A percentile compares a stretch with the other conserved stretches of the same genome.
Conservation (phyloP, 2,888 invertebrate genomes). For the Drosophila prolongata region DNA sequence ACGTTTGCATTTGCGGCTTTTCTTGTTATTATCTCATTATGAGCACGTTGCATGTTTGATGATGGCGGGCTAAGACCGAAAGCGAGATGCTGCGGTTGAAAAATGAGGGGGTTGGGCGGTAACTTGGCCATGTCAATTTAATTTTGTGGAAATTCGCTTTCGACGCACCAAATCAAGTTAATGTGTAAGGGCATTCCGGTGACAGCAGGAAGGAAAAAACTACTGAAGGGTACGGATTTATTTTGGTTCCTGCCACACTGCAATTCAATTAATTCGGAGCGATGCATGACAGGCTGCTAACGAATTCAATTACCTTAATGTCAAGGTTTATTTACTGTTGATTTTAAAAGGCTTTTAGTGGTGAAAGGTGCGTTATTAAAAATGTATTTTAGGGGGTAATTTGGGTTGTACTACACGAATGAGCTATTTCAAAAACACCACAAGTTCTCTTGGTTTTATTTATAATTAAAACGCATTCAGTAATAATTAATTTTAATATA, state of each 20-base stretch:
- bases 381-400: not conserved
- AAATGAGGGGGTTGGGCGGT: slow-evolving; percentile 13
- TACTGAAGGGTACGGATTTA: not conserved
- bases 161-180: slow-evolving; percentile 42
- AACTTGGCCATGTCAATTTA: slow-evolving; percentile 40
- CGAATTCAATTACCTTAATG: slow-evolving; percentile 31
- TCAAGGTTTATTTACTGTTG: not conserved
- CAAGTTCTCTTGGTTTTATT: too few species aligned
- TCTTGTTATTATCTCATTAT: slow-evolving; percentile 63
- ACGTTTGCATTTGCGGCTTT: slow-evolving; percentile 50
- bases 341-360: not conserved
- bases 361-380: not conserved
- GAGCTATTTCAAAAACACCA: too few species aligned
- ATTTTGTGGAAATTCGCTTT: slow-evolving; percentile 41
- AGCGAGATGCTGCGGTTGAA: slow-evolving; percentile 20
- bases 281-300: slow-evolving; percentile 12
- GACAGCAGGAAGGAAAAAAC: slow-evolving; percentile 2
- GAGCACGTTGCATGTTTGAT: slow-evolving; percentile 50
- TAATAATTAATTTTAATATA: too few species aligned
- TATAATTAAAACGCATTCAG: too few species aligned
- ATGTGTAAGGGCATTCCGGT: slow-evolving; percentile 30
- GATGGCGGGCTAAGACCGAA: slow-evolving; percentile 30
- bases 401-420: not conserved
- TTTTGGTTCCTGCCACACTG: slow-evolving; percentile 21
- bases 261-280: slow-evolving; percentile 37